Percentiles rank a stretch among this genome's conserved stretches.
These are phyloP conservation scores for Aspidiotus destructor DNA, from an alignment of 2,888 invertebrate genomes.

Conservation along the genomic window DNA sequence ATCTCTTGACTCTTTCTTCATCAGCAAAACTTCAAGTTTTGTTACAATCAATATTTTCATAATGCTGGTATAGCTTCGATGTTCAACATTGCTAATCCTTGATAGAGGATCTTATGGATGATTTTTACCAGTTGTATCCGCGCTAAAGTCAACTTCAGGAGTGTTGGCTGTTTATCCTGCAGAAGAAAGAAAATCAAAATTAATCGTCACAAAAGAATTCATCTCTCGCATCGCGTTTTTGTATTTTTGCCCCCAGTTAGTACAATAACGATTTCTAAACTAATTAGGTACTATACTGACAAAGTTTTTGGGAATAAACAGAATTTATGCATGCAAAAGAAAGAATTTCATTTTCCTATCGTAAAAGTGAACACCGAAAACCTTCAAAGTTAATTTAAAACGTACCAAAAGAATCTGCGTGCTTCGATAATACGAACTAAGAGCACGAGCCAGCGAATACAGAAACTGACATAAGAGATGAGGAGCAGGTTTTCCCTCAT, in stretches of 20 bases:
- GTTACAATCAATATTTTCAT: neutral
- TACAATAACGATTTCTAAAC: too few species aligned
- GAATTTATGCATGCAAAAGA: neutral
- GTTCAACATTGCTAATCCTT: slow-evolving; percentile 11
- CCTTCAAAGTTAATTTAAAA: slow-evolving; percentile 36
- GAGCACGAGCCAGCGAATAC: slow-evolving; percentile 52
- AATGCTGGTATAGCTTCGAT: slow-evolving; percentile 13
- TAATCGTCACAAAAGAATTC: too few species aligned
- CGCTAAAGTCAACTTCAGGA: slow-evolving; percentile 57
- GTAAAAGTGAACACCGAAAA: neutral
- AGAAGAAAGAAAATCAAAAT: neutral
- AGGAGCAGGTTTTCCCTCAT: slow-evolving; percentile 49
- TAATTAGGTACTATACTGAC: too few species aligned
- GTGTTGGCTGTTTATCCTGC: slow-evolving; percentile 57
- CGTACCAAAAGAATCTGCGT: slow-evolving; percentile 60
- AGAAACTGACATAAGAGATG: slow-evolving; percentile 58
- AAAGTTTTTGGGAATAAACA: neutral
- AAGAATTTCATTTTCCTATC: too few species aligned
- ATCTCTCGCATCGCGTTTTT: too few species aligned
- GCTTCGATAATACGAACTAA: slow-evolving; percentile 65
- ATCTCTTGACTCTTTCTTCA: neutral
- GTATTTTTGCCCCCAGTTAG: too few species aligned
- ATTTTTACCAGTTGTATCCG: slow-evolving; percentile 48
- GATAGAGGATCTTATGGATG: slow-evolving; percentile 10
- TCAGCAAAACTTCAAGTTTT: neutral